These are phyloP conservation scores for Mesocentrotus franciscanus DNA, from an alignment of 53 echinoderm and acorn worm species.

Conservation along the genomic window DNA sequence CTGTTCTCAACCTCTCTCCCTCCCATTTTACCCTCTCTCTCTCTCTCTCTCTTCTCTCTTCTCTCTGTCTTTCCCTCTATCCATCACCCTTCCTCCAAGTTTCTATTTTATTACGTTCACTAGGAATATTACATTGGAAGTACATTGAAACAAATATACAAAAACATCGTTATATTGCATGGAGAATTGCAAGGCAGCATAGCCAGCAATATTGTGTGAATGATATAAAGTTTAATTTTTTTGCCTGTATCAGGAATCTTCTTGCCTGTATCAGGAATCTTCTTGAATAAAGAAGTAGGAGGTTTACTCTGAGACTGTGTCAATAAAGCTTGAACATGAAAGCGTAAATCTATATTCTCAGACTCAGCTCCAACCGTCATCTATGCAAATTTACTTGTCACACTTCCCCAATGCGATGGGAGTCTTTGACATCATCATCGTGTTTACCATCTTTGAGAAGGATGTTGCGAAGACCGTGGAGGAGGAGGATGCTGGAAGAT, in stretches of 20 bases:
- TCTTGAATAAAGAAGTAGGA: neutral
- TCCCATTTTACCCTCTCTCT: neutral
- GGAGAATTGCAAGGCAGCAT: too few relatives aligned
- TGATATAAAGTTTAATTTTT: too few relatives aligned
- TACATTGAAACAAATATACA: too few relatives aligned
- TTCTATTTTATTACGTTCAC: neutral
- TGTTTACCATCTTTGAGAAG: neutral
- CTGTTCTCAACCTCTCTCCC: neutral
- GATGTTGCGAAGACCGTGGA: neutral
- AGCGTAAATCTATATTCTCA: neutral
- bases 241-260: neutral
- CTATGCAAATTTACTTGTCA: constrained; percentile 38
- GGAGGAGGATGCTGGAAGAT: constrained; percentile 5
- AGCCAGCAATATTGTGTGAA: too few relatives aligned
- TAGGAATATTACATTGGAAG: neutral
- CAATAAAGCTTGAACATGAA: constrained; percentile 27
- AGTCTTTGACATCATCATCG: constrained; percentile 13
- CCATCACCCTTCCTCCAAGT: neutral
- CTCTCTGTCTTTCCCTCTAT: neutral
- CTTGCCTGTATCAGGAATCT: neutral
- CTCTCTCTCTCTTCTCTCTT: neutral
- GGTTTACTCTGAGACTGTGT: neutral
- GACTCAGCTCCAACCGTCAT: constrained; percentile 36
- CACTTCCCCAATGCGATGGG: constrained; percentile 16
- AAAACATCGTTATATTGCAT: too few relatives aligned